Conservation (phyloP, 2,888 invertebrate species). For the Lacanobia wlatinum region DNA sequence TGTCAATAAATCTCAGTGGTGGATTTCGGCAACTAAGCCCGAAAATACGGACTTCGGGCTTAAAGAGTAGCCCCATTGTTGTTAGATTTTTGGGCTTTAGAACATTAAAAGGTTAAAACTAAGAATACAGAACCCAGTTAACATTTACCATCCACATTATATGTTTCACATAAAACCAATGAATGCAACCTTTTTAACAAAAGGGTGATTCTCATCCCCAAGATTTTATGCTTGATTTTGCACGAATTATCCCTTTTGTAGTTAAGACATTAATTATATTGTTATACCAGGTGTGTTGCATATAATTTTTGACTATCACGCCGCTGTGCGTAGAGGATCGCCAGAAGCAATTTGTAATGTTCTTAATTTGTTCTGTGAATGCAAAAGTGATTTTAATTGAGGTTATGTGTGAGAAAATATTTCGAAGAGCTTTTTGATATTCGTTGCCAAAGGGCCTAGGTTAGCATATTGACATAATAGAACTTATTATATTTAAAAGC, state of each 20-base stretch:
- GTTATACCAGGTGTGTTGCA: conserved; percentile 57
- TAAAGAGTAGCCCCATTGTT: no score
- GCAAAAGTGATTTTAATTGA: conserved; percentile 23
- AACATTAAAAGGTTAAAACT: neutral
- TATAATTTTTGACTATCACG: conserved; percentile 71
- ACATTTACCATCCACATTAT: conserved; percentile 7
- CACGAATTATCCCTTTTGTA: conserved; percentile 63
- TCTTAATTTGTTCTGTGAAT: conserved; percentile 21
- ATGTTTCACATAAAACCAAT: conserved; percentile 28
- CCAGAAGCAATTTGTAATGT: conserved; percentile 63
- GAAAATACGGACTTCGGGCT: no score
- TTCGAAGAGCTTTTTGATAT: neutral
- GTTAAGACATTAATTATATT: conserved; percentile 73
- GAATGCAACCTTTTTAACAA: conserved; percentile 31
- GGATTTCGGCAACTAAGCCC: no score
- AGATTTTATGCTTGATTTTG: conserved; percentile 80
- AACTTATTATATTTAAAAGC: no score
- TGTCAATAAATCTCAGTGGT: no score
- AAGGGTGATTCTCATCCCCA: conserved; percentile 39
- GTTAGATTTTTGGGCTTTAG: no score
- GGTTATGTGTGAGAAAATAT: conserved; percentile 36
- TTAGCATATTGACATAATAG: neutral
- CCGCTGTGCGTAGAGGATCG: conserved; percentile 58
- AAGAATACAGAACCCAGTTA: conserved; percentile 22
- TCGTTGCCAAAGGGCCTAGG: neutral